These are phyloP conservation scores for Ophion costatus DNA, from an alignment of 2,888 invertebrate genomes.

Conservation along the genomic window DNA sequence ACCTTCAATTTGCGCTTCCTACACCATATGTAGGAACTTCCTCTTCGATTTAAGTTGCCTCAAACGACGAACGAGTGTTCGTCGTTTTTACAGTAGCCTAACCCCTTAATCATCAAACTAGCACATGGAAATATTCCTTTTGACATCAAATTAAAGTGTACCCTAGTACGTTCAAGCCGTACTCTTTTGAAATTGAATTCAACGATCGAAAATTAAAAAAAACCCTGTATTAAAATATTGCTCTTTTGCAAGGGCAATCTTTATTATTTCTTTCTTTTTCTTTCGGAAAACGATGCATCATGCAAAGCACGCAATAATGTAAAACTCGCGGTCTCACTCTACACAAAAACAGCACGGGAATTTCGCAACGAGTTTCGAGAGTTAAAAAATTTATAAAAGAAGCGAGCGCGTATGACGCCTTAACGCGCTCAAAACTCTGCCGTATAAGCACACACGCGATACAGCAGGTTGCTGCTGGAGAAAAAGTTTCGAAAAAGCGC, in stretches of 20 bases:
- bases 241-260: background rate
- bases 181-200: background rate
- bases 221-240: background rate
- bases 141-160: too few species aligned
- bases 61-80: too few species aligned
- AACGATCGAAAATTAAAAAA: background rate
- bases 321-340: slow-evolving; percentile 28
- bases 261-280: background rate
- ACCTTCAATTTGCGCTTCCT: too few species aligned
- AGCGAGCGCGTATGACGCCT: slow-evolving; percentile 39
- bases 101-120: too few species aligned
- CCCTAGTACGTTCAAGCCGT: background rate
- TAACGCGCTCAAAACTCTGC: slow-evolving; percentile 20
- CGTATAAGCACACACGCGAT: slow-evolving; percentile 17
- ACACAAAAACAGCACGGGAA: slow-evolving; percentile 9
- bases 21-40: too few species aligned
- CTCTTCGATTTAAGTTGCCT: too few species aligned
- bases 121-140: too few species aligned
- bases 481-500: slow-evolving; percentile 53
- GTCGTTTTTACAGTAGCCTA: too few species aligned
- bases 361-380: slow-evolving; percentile 42
- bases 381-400: slow-evolving; percentile 57
- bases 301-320: slow-evolving; percentile 24
- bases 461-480: slow-evolving; percentile 34
- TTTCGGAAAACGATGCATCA: slow-evolving; percentile 17